Conservation (phyloP, 53 echinoderm and acorn worm species). For the Glandiceps talaboti region DNA sequence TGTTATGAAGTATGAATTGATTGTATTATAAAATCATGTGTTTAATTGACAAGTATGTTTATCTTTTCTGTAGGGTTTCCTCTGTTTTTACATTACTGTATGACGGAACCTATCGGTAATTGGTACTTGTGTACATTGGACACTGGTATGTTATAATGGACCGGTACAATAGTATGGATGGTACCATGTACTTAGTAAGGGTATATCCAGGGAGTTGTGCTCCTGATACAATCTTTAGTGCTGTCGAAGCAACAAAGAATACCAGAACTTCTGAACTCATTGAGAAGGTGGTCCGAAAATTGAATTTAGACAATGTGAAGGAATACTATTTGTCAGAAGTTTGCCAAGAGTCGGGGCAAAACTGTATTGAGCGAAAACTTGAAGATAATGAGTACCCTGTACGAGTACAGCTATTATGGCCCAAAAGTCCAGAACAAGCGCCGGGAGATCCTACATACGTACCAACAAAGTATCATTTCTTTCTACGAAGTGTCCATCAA, state of each 20-base stretch:
- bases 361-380: conserved; percentile 63
- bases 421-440: conserved; percentile 29
- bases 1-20: too few relatives aligned
- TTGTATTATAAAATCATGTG: too few relatives aligned
- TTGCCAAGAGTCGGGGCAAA: conserved; percentile 77
- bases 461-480: conserved; percentile 83
- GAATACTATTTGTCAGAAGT: conserved; percentile 73
- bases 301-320: conserved; percentile 41
- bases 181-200: conserved; percentile 72
- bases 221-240: conserved; percentile 48
- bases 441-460: conserved; percentile 32
- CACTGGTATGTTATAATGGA: background rate
- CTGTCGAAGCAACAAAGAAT: conserved; percentile 88
- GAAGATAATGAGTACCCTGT: conserved; percentile 64
- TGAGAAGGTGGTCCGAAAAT: conserved; percentile 39
- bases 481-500: conserved; percentile 62
- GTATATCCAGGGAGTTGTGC: conserved; percentile 70
- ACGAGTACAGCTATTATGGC: conserved; percentile 90
- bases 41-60: too few relatives aligned
- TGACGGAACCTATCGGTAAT: background rate
- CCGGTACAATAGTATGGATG: conserved; percentile 27
- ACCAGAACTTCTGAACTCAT: conserved; percentile 53
- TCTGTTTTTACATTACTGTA: background rate
- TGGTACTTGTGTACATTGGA: background rate
- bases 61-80: too few relatives aligned